Evolutionary conservation across 2,888 invertebrate genomes (phyloP), one percentile per base, ranked within the genome.

Genomic region (Drosophila setosimentum): DNA sequence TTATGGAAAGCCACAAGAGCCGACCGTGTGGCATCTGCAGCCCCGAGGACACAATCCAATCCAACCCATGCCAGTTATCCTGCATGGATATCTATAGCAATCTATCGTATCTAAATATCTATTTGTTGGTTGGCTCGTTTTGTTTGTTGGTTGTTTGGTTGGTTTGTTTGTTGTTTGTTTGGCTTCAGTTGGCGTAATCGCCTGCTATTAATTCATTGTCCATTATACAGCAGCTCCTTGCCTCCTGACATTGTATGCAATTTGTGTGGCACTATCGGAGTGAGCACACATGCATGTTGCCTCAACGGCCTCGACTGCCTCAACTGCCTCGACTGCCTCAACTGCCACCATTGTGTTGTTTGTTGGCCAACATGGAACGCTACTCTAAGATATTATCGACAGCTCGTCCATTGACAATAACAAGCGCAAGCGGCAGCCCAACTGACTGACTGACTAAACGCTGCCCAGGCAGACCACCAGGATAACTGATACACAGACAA

Each of bases 171-270:
- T 73, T 69, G 64, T 72, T 70, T 82, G 75, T 60, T 76, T 73
- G 78, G 62, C 73, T 62, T 66, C 69, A 76, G 68, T 70, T 70
- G 76, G 68, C 78, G 79, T 82, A 88, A 88, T 82, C 84, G 84
- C 76, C 89, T 81, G 89, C 87, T 77, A 89, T 87, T 89, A 87
- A 87, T 87, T 87, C 87, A 87, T 87, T 87, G 87, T 84, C 87
- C 78, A 87, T 87, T 89, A 87, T 87, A 82, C 68, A 58, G 75
- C 81, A 77, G 75, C 74, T 79, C 79, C 84, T 79, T 82, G 80
- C 73, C 83, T 73, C 77, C 83, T 71, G 83, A 87, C 82, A 87
- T 87, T 89, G 89, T 87, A 89, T 87, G 87, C 87, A 87, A 89
- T 87, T 87, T 78, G 84, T 81, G 74, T 73, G 67, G 74, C 82